phyloP scores from a whole-genome alignment of 1,140 invertebrate genomes.

The Formica selysi region DNA sequence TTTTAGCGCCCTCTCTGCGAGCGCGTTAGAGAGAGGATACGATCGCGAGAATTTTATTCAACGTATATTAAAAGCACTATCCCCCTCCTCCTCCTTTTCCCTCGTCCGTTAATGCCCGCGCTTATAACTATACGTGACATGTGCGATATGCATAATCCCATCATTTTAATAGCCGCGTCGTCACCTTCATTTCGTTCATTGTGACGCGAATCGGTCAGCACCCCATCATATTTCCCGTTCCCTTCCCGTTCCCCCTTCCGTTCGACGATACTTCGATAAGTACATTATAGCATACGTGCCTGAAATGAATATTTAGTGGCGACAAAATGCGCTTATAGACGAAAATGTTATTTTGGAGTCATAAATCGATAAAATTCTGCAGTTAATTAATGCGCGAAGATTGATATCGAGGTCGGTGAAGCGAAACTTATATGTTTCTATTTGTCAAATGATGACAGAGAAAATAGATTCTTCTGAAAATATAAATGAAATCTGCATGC shows the following conservation, averaged over 20 bases:
- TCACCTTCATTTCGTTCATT: conserved; percentile 55
- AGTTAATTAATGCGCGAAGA: conserved; percentile 45
- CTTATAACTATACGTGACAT: conserved; percentile 63
- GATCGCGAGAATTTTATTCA: conserved; percentile 66
- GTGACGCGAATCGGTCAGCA: conserved; percentile 50
- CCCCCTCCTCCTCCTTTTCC: too few relatives aligned
- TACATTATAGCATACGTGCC: conserved; percentile 56
- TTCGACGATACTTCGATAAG: conserved; percentile 42
- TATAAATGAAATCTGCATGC: not conserved
- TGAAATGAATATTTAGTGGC: conserved; percentile 61
- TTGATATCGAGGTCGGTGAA: conserved; percentile 7
- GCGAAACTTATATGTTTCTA: conserved; percentile 8
- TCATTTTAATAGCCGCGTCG: conserved; percentile 70
- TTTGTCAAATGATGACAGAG: not conserved
- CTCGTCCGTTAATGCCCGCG: conserved; percentile 55
- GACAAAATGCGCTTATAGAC: conserved; percentile 49
- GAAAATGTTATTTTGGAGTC: conserved; percentile 52
- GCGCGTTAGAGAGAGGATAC: not conserved
- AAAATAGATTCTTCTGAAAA: not conserved
- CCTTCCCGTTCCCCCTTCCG: too few relatives aligned
- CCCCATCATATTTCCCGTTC: conserved; percentile 14
- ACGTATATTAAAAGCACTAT: conserved; percentile 70
- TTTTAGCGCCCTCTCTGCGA: conserved; percentile 43
- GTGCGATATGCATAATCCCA: conserved; percentile 69
- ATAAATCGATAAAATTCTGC: conserved; percentile 51